These are phyloP conservation scores for Camptogramma bilineatum DNA, from an alignment of 2,888 invertebrate genomes.

Conservation along the genomic window DNA sequence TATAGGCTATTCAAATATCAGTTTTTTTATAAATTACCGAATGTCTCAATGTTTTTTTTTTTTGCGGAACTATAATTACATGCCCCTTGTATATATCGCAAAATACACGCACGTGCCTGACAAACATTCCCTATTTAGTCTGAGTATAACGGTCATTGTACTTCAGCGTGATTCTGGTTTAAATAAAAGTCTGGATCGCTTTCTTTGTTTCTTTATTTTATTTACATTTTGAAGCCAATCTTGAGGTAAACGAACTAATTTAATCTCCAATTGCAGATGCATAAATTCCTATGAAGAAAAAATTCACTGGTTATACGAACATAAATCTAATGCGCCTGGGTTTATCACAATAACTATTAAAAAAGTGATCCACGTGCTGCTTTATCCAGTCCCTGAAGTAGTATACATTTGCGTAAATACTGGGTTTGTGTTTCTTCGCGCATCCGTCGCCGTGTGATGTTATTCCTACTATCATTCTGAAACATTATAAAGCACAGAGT, in stretches of 20 bases:
- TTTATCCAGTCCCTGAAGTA: slow-evolving; percentile 66
- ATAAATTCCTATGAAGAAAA: not conserved
- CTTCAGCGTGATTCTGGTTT: not conserved
- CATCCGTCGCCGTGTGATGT: slow-evolving; percentile 76
- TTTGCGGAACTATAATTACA: no score
- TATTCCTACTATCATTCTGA: slow-evolving; percentile 68
- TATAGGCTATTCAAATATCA: no score
- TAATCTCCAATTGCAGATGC: not conserved
- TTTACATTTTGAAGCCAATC: not conserved
- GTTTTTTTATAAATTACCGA: no score
- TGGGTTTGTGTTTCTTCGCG: slow-evolving; percentile 64
- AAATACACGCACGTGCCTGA: no score
- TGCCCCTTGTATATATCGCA: no score
- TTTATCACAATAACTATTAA: slow-evolving; percentile 45
- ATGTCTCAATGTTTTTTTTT: no score
- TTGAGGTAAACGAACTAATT: not conserved
- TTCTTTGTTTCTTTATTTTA: not conserved
- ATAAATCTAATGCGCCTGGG: not conserved
- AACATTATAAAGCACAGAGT: slow-evolving; percentile 34
- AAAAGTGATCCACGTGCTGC: slow-evolving; percentile 47
- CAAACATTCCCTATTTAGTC: not conserved
- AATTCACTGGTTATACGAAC: not conserved
- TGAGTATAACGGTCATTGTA: not conserved
- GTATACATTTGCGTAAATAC: slow-evolving; percentile 68
- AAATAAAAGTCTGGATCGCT: not conserved